A percentile compares a stretch with the other conserved stretches of the same genome.
phyloP scores from a whole-genome alignment of 2,888 invertebrate genomes.

The Campaea margaritaria region DNA sequence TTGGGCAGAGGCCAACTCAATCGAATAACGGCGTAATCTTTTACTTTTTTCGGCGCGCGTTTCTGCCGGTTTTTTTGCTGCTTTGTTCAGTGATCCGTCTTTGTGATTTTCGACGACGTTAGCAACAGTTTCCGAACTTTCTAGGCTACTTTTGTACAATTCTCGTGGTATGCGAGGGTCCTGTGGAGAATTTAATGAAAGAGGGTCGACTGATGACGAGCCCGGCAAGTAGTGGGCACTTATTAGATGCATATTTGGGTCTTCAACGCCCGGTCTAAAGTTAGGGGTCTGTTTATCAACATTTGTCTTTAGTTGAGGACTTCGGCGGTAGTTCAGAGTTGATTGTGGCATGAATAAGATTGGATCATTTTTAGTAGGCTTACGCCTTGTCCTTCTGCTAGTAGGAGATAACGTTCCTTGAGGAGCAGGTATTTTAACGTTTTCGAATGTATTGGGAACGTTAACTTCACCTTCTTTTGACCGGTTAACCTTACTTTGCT shows the following conservation, averaged over 20 bases:
- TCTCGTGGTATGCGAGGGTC: constrained; percentile 8
- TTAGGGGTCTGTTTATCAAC: not conserved
- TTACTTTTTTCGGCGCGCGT: constrained; percentile 3
- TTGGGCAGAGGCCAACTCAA: constrained; percentile 6
- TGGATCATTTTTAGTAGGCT: constrained; percentile 11
- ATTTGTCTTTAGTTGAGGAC: not conserved
- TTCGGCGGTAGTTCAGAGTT: not conserved
- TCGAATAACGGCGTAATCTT: constrained; percentile 9
- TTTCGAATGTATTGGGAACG: not conserved
- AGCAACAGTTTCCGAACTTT: constrained; percentile 16
- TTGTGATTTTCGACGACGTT: not conserved
- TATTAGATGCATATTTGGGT: not conserved
- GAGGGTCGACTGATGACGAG: not conserved
- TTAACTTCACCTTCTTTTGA: not conserved
- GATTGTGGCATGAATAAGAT: not conserved
- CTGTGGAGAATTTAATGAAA: constrained; percentile 3
- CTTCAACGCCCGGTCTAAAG: not conserved
- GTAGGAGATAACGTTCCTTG: constrained; percentile 3
- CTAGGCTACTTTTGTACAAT: constrained; percentile 19
- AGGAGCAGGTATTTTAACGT: not conserved
- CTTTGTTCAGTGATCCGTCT: constrained; percentile 3
- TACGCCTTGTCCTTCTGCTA: constrained; percentile 5
- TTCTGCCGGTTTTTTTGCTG: not conserved
- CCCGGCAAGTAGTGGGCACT: not conserved
- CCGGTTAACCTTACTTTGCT: not conserved